Conservation (phyloP, 2,797 vertebrate species). For the Nyctalus aviator region DNA sequence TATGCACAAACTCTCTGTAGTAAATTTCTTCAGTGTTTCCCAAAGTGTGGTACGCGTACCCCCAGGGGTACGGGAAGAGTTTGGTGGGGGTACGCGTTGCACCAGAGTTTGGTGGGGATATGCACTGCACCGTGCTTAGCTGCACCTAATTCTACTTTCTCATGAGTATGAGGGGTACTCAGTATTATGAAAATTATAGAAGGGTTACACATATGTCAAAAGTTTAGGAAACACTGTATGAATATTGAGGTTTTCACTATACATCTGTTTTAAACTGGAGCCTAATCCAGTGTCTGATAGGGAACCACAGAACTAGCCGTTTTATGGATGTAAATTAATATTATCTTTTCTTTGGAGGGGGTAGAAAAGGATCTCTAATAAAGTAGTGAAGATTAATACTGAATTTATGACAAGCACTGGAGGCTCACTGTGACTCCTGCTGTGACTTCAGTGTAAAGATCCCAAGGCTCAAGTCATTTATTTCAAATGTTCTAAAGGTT, state of each 20-base stretch:
- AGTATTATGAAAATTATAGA: too few relatives aligned
- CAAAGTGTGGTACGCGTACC: too few relatives aligned
- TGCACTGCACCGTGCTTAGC: too few relatives aligned
- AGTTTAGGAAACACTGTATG: background rate
- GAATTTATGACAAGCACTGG: background rate
- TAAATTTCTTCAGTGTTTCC: background rate
- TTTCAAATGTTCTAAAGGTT: conserved; percentile 36
- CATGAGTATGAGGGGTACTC: too few relatives aligned
- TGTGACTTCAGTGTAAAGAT: background rate
- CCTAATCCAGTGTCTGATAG: background rate
- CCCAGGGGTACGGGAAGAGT: too few relatives aligned
- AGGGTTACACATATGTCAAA: too few relatives aligned
- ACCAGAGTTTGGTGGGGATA: too few relatives aligned
- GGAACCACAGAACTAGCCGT: background rate
- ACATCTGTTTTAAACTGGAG: background rate
- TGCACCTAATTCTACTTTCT: too few relatives aligned
- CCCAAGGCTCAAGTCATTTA: background rate
- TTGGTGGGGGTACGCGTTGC: too few relatives aligned
- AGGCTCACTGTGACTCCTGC: background rate
- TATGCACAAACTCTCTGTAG: background rate
- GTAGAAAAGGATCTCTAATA: background rate
- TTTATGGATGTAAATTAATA: background rate
- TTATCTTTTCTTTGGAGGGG: background rate
- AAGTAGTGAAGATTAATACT: background rate
- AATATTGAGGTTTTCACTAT: background rate